Conservation (phyloP, 2,888 invertebrate species). For the Muschampia plurimacula region DNA sequence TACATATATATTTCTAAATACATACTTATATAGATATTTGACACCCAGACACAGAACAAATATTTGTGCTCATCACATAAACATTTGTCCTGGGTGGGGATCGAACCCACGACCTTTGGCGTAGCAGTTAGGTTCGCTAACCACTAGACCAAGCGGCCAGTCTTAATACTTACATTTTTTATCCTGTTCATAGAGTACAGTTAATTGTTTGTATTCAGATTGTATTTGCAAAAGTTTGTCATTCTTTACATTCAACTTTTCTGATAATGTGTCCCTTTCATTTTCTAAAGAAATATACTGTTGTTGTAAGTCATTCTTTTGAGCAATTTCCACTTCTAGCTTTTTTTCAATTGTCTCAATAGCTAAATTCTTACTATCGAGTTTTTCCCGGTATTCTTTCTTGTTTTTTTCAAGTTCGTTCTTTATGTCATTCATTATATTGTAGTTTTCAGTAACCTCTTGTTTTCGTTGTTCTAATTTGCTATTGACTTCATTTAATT, state of each 20-base stretch:
- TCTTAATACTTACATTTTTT: too few species aligned
- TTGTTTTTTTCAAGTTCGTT: neutral
- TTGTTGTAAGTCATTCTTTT: neutral
- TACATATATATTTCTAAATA: too few species aligned
- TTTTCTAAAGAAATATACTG: neutral
- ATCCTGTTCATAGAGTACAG: too few species aligned
- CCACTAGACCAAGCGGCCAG: too few species aligned
- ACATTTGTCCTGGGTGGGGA: too few species aligned
- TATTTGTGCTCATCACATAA: too few species aligned
- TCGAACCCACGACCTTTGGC: too few species aligned
- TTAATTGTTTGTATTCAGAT: too few species aligned
- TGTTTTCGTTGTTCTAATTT: constrained; percentile 11
- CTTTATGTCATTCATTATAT: neutral
- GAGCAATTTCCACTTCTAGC: constrained; percentile 3
- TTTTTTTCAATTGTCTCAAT: constrained; percentile 1
- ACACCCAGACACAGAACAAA: too few species aligned
- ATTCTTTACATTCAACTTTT: neutral
- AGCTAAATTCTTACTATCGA: neutral
- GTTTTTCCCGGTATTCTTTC: constrained; percentile 1
- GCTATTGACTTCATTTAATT: neutral
- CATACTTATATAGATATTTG: too few species aligned
- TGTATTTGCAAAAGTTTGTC: neutral
- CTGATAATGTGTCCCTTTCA: neutral
- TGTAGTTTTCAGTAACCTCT: neutral
- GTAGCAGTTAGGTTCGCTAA: too few species aligned